phyloP scores from a whole-genome alignment of 2,113 vertebrate species.

The Odobenus rosmarus region DNA sequence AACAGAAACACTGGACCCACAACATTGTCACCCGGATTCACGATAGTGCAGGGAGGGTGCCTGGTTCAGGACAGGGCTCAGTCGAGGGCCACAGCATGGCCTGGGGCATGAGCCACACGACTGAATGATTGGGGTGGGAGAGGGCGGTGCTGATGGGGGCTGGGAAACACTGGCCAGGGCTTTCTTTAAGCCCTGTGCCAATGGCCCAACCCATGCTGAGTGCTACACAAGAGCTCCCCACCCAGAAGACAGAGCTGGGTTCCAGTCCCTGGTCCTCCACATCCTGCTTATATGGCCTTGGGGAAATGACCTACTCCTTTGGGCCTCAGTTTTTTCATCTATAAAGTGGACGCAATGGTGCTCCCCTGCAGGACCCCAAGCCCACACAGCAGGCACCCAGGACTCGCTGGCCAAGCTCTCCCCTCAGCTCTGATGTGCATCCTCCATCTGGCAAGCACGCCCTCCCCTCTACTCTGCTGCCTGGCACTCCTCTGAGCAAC shows the following conservation, averaged over 20 bases:
- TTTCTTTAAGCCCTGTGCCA: neutral
- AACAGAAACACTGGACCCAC: neutral
- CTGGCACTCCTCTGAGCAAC: neutral
- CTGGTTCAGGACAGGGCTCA: neutral
- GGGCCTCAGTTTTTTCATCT: neutral
- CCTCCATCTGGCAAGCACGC: accelerated
- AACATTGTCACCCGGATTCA: neutral
- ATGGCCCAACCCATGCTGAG: neutral
- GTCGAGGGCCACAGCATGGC: neutral
- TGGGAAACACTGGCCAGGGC: accelerated
- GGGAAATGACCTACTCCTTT: neutral
- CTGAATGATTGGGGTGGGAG: accelerated
- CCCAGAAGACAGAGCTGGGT: neutral
- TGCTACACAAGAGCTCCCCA: neutral
- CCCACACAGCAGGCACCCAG: neutral
- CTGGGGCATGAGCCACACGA: neutral
- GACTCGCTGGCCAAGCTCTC: neutral
- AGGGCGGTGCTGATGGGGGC: neutral
- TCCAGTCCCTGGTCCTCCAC: neutral
- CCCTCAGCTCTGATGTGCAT: accelerated
- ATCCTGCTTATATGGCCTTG: neutral
- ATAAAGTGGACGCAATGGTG: neutral
- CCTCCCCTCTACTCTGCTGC: neutral
- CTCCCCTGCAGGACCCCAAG: neutral
- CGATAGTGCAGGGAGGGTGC: accelerated